Percentiles rank a stretch among this genome's conserved stretches.
These are phyloP conservation scores for Metalampra italica DNA, from an alignment of 2,888 invertebrate genomes.

Conservation along the genomic window DNA sequence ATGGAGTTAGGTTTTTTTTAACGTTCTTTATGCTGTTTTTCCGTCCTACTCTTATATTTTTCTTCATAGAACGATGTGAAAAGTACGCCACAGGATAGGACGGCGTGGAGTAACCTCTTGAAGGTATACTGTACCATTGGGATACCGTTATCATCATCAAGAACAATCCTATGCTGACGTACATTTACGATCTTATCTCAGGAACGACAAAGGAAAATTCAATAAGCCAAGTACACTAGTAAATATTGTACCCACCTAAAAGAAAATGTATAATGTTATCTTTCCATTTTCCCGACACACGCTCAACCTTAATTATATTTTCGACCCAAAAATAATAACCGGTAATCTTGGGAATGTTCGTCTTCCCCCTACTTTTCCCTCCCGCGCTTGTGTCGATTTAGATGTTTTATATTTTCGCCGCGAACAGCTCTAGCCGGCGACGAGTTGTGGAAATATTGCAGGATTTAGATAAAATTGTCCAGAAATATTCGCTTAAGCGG, in stretches of 20 bases:
- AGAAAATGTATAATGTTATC: conserved; percentile 16
- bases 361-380: conserved; percentile 13
- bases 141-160: too few relatives aligned
- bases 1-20: not conserved
- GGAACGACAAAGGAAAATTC: too few relatives aligned
- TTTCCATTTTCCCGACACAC: conserved; percentile 20
- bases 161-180: too few relatives aligned
- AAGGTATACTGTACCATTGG: too few relatives aligned
- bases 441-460: conserved; percentile 32
- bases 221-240: too few relatives aligned
- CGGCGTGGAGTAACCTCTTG: too few relatives aligned
- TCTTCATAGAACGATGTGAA: not conserved
- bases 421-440: conserved; percentile 22
- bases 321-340: conserved; percentile 31
- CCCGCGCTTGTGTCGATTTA: conserved; percentile 9
- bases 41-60: not conserved
- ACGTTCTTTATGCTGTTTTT: not conserved
- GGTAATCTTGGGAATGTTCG: conserved; percentile 32
- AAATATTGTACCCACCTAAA: too few relatives aligned
- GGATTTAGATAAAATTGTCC: conserved; percentile 34
- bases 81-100: too few relatives aligned
- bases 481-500: conserved; percentile 25
- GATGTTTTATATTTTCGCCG: conserved; percentile 25
- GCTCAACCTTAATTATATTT: conserved; percentile 29
- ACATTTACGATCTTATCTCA: too few relatives aligned